phyloP scores from a whole-genome alignment of 2,888 invertebrate species.

The Apocheima hispidaria region DNA sequence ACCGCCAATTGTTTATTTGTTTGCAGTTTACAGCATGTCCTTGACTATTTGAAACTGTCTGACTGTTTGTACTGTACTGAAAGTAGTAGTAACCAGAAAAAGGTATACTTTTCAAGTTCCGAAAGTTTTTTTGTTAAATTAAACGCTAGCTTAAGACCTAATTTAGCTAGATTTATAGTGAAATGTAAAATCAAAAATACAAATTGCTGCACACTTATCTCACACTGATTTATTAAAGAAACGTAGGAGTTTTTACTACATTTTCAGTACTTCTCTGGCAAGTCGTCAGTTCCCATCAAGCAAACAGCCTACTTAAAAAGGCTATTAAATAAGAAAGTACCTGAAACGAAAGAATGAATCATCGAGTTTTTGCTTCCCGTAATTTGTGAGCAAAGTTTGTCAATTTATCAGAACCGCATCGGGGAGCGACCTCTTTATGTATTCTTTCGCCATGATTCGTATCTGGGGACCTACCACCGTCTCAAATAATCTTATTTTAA shows the following conservation, averaged over 20 bases:
- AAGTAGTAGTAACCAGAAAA: too few relatives aligned
- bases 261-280: not conserved
- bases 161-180: too few relatives aligned
- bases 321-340: constrained; percentile 32
- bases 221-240: not conserved
- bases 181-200: too few relatives aligned
- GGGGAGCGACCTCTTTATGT: constrained; percentile 39
- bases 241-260: not conserved
- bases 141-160: too few relatives aligned
- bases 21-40: too few relatives aligned
- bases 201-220: too few relatives aligned
- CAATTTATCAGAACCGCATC: constrained; percentile 44
- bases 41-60: too few relatives aligned
- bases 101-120: too few relatives aligned
- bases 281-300: constrained; percentile 2
- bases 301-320: constrained; percentile 28
- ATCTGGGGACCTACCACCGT: constrained; percentile 30
- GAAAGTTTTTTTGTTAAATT: too few relatives aligned
- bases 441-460: constrained; percentile 41
- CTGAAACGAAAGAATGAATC: constrained; percentile 39
- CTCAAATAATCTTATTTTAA: too few relatives aligned
- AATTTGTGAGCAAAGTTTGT: constrained; percentile 45
- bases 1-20: too few relatives aligned
- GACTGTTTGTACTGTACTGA: too few relatives aligned
- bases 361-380: constrained; percentile 39